Base-by-base conservation (phyloP, 2,888 invertebrate species). In the Andrena haemorrhoa region DNA sequence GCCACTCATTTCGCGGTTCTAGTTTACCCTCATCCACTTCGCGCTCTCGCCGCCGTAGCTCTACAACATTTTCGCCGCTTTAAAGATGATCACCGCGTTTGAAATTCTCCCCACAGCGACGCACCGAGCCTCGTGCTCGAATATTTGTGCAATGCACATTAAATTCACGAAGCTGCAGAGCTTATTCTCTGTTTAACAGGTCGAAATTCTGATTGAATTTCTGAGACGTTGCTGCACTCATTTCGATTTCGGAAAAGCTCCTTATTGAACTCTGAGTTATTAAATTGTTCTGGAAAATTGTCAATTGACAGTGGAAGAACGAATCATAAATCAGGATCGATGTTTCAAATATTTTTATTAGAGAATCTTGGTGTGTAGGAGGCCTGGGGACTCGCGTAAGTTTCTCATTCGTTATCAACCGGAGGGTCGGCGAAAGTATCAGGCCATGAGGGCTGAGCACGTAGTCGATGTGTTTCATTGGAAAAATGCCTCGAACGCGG, bases 1-100 rank as follows among this genome's bases (percentile, higher is more conserved):
- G 64, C 84, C 80, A 81, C 83, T 77, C 84, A 75, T 88, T 85
- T 83, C 83, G 60, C 65, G 75, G 61, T 70, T 65, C 64, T 68
- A 53, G 66, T 76, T 79, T 82, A 79, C 79, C 78, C 79, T 83
- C 49, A 71, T 51, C 47, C 73, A 41, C 66, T 65, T 61, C 77
- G 64, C 64, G 83, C 58, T 65, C 79, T 74, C 79, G 77, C 77
- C 82, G 75, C 75, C 78, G 69, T 80, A 74, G 70, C 69, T 74
- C 53, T 61, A 65, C 79, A 83, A 81, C 85, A 87, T 86, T 86
- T 72, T 66, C 51, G 56, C 63, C 75, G 31, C 58, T 72, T 87
- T 87, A 81, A 86, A 86, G 76, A 56, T 71, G 83, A 79, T 70
- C 78, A 49, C 58, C 85, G 75, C 16, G 33, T 49, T 20, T 47